Percentiles rank a stretch among this genome's conserved stretches.
Evolutionary conservation across 2,113 vertebrate genomes (phyloP).

Genomic region (Cyprinus carpio): DNA sequence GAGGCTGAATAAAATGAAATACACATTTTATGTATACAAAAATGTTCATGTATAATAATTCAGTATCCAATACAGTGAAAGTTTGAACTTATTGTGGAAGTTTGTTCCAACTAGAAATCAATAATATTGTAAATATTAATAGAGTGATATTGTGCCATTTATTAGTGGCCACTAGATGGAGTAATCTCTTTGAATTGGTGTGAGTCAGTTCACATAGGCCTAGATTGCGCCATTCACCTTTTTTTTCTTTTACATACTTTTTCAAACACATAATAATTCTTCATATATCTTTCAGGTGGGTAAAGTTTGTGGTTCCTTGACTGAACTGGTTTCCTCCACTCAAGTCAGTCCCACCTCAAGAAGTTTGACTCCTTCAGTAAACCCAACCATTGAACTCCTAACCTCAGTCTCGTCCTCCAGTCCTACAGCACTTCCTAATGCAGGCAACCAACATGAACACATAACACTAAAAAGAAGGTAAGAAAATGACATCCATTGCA

Average conservation of each 20-base stretch:
- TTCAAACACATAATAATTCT: background rate
- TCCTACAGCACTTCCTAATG: slow-evolving; percentile 51
- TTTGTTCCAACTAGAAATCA: background rate
- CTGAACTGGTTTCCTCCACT: slow-evolving; percentile 50
- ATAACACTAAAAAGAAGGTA: slow-evolving; percentile 73
- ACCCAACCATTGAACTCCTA: slow-evolving; percentile 52
- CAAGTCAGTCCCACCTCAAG: background rate
- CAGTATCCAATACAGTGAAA: background rate
- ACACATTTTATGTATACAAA: background rate
- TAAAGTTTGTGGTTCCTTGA: slow-evolving; percentile 78
- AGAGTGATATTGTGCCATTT: background rate
- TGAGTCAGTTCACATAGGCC: background rate
- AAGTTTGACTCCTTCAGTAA: slow-evolving; percentile 29
- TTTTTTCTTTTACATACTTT: background rate
- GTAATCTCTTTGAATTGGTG: slow-evolving; percentile 4
- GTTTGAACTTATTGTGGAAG: background rate
- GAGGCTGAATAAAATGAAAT: background rate
- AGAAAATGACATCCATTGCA: slow-evolving; percentile 31
- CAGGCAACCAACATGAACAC: slow-evolving; percentile 55
- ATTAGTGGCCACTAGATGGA: slow-evolving; percentile 18
- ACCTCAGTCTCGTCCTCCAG: slow-evolving; percentile 17
- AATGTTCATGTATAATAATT: background rate
- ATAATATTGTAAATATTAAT: background rate
- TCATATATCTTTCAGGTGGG: slow-evolving; percentile 71
- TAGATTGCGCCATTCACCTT: background rate